These are phyloP conservation scores for Etheostoma nigrum DNA, from an alignment of 2,797 vertebrate species.

Conservation along the genomic window DNA sequence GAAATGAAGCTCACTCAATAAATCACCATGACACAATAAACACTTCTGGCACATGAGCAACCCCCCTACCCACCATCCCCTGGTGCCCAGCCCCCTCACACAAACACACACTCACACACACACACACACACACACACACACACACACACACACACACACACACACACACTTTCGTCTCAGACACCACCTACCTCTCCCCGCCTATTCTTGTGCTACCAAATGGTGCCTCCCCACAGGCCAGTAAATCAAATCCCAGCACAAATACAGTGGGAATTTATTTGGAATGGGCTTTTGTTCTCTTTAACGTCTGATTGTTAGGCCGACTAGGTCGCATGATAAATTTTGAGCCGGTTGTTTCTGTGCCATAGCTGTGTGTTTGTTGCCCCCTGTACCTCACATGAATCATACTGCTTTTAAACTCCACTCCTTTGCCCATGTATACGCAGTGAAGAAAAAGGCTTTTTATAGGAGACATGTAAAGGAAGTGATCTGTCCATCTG, in stretches of 20 bases:
- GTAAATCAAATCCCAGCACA: slow-evolving; percentile 99
- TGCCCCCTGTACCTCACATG: slow-evolving; percentile 71
- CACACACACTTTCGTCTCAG: slow-evolving; percentile 82
- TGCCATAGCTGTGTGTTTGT: slow-evolving; percentile 68
- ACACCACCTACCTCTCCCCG: slow-evolving; percentile 97
- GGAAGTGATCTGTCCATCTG: slow-evolving; percentile 12
- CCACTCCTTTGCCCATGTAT: slow-evolving; percentile 37
- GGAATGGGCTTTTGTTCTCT: slow-evolving; percentile 99
- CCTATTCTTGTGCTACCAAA: slow-evolving; percentile 96
- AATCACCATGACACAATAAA: slow-evolving; percentile 99
- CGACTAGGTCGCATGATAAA: slow-evolving; percentile 93
- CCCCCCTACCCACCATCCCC: slow-evolving; percentile 80
- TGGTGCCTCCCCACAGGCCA: slow-evolving; percentile 99
- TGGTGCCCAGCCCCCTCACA: slow-evolving; percentile 79
- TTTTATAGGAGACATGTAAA: slow-evolving; percentile 7
- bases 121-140: slow-evolving; percentile 43
- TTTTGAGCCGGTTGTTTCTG: slow-evolving; percentile 87
- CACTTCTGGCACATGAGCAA: slow-evolving; percentile 99
- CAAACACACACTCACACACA: slow-evolving; percentile 44
- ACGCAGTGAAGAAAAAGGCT: slow-evolving; percentile 17
- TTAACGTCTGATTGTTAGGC: slow-evolving; percentile 98
- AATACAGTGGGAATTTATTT: slow-evolving; percentile 99
- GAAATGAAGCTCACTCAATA: slow-evolving; percentile 99
- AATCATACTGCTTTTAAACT: slow-evolving; percentile 67
- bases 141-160: slow-evolving; percentile 37